Conservation (phyloP, 2,888 invertebrate species). For the Malachius bipustulatus region DNA sequence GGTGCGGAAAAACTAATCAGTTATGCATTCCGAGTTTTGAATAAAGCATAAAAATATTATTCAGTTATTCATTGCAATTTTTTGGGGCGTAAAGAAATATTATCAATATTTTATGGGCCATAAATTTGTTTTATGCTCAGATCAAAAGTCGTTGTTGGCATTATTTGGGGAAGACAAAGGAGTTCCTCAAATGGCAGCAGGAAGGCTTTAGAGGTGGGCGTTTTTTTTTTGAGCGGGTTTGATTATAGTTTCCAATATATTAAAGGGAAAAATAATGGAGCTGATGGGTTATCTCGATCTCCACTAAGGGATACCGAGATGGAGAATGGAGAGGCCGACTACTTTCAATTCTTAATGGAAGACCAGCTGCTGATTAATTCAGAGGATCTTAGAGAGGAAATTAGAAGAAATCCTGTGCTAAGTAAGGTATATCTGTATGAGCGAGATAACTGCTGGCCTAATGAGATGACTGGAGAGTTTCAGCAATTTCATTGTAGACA, state of each 20-base stretch:
- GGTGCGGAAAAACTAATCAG: constrained; percentile 4
- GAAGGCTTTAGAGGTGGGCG: too few relatives aligned
- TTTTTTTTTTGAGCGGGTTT: constrained; percentile 6
- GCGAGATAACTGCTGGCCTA: constrained; percentile 5
- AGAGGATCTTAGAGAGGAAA: neutral
- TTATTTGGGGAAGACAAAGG: constrained; percentile 3
- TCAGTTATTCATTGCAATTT: constrained; percentile 4
- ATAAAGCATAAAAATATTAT: constrained; percentile 5
- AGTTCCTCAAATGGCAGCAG: neutral
- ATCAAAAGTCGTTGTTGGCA: neutral
- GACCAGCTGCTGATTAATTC: constrained; percentile 5
- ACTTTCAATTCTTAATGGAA: constrained; percentile 8
- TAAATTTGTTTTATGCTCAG: constrained; percentile 1
- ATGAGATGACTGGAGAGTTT: constrained; percentile 4
- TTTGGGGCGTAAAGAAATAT: neutral
- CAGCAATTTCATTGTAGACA: constrained; percentile 2
- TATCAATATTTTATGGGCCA: constrained; percentile 2
- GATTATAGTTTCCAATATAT: constrained; percentile 6
- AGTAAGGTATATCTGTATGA: constrained; percentile 7
- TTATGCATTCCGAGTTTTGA: constrained; percentile 4
- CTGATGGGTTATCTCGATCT: constrained; percentile 7
- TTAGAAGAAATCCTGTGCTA: constrained; percentile 6
- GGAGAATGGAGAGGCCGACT: constrained; percentile 3
- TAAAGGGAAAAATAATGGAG: constrained; percentile 8
- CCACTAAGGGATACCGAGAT: neutral